Evolutionary conservation across 2,797 vertebrate species (phyloP), one percentile per base, ranked within the genome.

Genomic region (Schizothorax lantsangensis): DNA sequence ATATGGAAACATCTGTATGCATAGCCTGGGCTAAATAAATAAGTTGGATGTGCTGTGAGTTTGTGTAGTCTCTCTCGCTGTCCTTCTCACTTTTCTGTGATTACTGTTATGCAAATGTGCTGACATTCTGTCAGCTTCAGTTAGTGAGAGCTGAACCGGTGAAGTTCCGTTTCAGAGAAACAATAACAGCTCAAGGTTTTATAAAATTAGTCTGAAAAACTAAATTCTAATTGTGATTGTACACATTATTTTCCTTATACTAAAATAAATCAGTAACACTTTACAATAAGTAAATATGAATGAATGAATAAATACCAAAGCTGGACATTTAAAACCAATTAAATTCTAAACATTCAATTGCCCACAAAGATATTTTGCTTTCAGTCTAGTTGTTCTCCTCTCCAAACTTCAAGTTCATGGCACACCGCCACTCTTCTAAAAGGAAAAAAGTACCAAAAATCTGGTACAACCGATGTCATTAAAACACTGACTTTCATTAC

Each of bases 401-500:
- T 15, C 62, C 6, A 30, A 66, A 66, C 6, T 12, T 66, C 26
- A 66, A 33, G 62, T 66, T 66, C 62, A 30, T 64, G 62, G 62
- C 26, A 30, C 12, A 33, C 5, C 14, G 62, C 14, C 62, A 33
- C 26, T 15, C 26, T 66, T 66, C 26, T 64, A 64, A 30, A 14
- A 15, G 6, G 10, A 2, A 59, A 79, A 38, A 62, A 62, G 54
- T 62, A 4, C 12, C 19, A 2, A 79, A 72, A 73, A 43, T 17
- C 26, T 73, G 52, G 17, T 62, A 21, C 12, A 75, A 81, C 84
- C 57, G 36, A 38, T 73, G 73, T 82, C 82, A 81, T 77, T 90
- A 85, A 89, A 92, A 90, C 90, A 92, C 84, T 69, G 80, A 79
- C 72, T 83, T 90, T 85, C 81, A 89, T 91, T 91, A 88, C 83